Base-by-base conservation (phyloP, 1,140 invertebrate species). In the Scylla paramamosain region DNA sequence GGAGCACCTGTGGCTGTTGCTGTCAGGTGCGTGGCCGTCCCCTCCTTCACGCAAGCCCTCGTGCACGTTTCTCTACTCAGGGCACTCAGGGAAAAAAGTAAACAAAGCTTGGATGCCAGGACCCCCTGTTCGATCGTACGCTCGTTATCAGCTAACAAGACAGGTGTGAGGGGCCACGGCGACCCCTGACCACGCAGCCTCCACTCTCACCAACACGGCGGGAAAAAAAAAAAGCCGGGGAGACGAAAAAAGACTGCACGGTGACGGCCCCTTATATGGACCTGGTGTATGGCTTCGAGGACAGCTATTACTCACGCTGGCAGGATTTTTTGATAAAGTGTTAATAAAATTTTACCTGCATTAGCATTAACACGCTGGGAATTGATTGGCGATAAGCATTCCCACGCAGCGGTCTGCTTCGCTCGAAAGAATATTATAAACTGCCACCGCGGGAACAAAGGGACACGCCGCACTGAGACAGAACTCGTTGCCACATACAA, bases 131-230 rank as follows among this genome's bases (percentile, higher is more conserved):
- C 20, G 28, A 91, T 29, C 46, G 28, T 2, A 77, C 67, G 90
- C 32, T 32, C 59, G 90, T 91, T 91, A 77, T 77, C 59, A 91
- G 32, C 52, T 91, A 91, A 91, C 90, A 91, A 91, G 90, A 77
- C 59, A 91, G 52, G 32, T 91, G 90, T 32, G 39, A 91, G 90
- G 29, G 90, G 90, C 31, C 46, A 39, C 29, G 25, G 28, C 67
- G 52, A 91, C 90, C 90, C 29, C 29, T 91, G 90, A 91, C 90
- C 90, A 77, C 52, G 59, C 28, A 77, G 67, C 52, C 90, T 32
- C 59, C 52, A 67, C 59, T 91, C 59, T 91, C 89, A 52, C 59
- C 29, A 91, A 39, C 86, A 0, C 86, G 0, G 31, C 31, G 7
- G 29, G n/a, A 84, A 32, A 32, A 16, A 31, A 86, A 86, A 87